These are phyloP conservation scores for Latrodectus geometricus DNA, from an alignment of 1,140 invertebrate genomes.

Conservation along the genomic window DNA sequence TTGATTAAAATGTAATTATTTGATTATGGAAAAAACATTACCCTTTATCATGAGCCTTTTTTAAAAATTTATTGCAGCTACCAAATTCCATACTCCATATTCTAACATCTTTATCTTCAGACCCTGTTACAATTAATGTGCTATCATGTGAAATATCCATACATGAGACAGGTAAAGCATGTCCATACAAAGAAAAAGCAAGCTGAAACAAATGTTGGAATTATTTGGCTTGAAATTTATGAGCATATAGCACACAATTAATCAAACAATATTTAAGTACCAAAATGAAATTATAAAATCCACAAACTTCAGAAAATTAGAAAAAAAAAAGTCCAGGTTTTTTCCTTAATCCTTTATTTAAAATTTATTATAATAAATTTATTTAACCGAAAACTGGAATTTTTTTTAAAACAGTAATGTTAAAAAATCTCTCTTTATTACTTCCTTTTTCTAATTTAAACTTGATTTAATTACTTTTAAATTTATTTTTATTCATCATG, in stretches of 20 bases:
- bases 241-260: too few species aligned
- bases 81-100: slow-evolving; percentile 99
- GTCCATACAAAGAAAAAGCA: slow-evolving; percentile 95
- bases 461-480: too few species aligned
- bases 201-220: slow-evolving; percentile 76
- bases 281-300: neutral
- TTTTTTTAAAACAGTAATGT: too few species aligned
- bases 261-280: neutral
- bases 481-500: too few species aligned
- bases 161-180: slow-evolving; percentile 92
- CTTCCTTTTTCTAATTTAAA: too few species aligned
- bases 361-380: too few species aligned
- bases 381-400: too few species aligned
- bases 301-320: neutral
- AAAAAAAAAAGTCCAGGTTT: neutral
- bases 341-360: too few species aligned
- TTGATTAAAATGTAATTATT: too few species aligned
- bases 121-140: slow-evolving; percentile 90
- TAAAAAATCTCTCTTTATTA: too few species aligned
- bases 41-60: slow-evolving; percentile 87
- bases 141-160: slow-evolving; percentile 96
- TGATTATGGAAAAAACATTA: slow-evolving; percentile 60
- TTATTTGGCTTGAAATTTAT: too few species aligned
- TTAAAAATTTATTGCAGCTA: slow-evolving; percentile 84
- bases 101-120: slow-evolving; percentile 94